Evolutionary conservation across 92 coral and sea anemone species (phyloP).

Genomic region (Parazoanthus darwini): DNA sequence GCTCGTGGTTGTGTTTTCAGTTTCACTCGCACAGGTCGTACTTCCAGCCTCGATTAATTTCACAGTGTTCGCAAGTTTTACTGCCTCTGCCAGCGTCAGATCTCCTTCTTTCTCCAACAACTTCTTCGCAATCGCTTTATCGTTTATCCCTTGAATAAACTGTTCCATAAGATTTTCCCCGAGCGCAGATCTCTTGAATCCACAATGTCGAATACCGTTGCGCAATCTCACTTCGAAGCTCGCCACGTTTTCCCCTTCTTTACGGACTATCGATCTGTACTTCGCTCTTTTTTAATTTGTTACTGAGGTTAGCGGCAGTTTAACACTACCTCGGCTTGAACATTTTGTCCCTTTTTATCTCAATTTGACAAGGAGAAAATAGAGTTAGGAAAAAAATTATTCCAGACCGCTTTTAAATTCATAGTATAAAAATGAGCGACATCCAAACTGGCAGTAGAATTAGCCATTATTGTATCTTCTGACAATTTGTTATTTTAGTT

Average conservation of each 20-base stretch:
- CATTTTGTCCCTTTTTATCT: no score
- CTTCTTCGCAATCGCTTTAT: slow-evolving; percentile 7
- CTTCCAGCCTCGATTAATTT: slow-evolving; percentile 39
- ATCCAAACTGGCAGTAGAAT: no score
- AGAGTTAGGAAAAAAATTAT: no score
- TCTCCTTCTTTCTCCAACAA: slow-evolving; percentile 32
- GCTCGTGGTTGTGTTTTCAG: background rate
- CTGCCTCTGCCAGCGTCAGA: slow-evolving; percentile 6
- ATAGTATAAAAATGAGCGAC: no score
- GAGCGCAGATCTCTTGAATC: background rate
- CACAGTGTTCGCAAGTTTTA: background rate
- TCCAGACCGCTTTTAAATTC: no score
- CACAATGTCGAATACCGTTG: slow-evolving; percentile 3
- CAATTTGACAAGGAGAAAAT: no score
- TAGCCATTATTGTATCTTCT: no score
- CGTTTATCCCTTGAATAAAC: no score
- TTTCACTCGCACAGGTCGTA: background rate
- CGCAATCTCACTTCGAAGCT: slow-evolving; percentile 5
- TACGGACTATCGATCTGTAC: background rate
- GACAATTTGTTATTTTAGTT: no score
- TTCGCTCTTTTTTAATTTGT: slow-evolving; percentile 18
- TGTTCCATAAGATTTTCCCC: slow-evolving; percentile 14
- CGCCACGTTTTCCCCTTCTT: background rate
- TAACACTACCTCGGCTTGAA: no score
- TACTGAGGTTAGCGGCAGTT: no score